Base-by-base conservation (phyloP, 1,140 invertebrate genomes). In the Asbolus verrucosus region DNA sequence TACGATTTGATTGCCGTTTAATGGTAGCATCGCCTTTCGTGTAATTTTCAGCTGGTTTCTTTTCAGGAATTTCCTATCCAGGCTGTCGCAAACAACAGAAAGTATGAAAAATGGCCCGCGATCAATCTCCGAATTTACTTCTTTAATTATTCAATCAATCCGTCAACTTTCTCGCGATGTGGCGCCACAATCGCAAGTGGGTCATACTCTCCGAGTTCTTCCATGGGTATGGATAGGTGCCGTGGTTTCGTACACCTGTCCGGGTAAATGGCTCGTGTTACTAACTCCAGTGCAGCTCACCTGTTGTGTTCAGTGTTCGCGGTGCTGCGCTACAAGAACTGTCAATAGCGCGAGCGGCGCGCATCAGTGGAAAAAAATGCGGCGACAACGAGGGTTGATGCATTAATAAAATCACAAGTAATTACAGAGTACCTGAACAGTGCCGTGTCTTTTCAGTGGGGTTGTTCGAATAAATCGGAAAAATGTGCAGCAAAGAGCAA, bases 401-500 rank as follows among this genome's bases (percentile, higher is more conserved):
- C n/a, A n/a, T n/a, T n/a, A n/a, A n/a, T n/a, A n/a, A n/a, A n/a
- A n/a, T n/a, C n/a, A n/a, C n/a, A n/a, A n/a, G n/a, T n/a, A n/a
- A n/a, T n/a, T n/a, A n/a, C n/a, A n/a, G n/a, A n/a, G 43, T 50
- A 21, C 15, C 43, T 21, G 43, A 50, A 54, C 19, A 54, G 46
- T 54, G 46, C 1, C 2, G 19, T 54, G 24, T 27, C 24, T 3
- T 46, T 46, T 46, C 18, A 2, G 41, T 46, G 14, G 41, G 3
- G 24, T 36, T 11, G 6, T 60, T 33, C 5, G 11, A 19, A 13
- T 50, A n/a, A n/a, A n/a, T 60, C 21, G 71, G 15, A 38, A 79
- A 75, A 62, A 81, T 81, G 79, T 81, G 79, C 63, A 81, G 77
- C 66, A 80, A 76, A 72, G 79, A 79, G 50, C 78, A 80, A 71